Evolutionary conservation across 2,113 vertebrate genomes (phyloP), one percentile per base, ranked within the genome.

Genomic region (Hystrix brachyura): DNA sequence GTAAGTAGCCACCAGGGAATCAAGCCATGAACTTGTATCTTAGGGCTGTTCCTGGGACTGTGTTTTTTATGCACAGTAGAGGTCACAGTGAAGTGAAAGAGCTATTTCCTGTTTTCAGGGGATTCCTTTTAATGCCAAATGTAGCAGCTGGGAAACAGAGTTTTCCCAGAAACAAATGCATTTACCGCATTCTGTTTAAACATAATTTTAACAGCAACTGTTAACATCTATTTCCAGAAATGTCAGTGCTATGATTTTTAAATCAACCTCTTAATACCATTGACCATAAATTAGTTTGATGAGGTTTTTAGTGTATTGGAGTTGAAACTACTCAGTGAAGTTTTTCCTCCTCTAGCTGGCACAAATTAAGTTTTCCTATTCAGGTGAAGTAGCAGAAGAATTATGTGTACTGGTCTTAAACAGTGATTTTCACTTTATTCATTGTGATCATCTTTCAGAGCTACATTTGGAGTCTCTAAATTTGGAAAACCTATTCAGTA

Each of bases 71-170:
- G 12, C 65, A 48, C 64, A 67, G 71, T 32, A 18, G 69, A 86
- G 72, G 71, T 93, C 69, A 87, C 89, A n/a, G 85, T 38, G 74
- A 60, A 93, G 71, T 57, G 29, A 79, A 60, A 82, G 82, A 92
- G 82, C 88, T 13, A 17, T 87, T 96, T 96, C 95, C 97, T 98
- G 96, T 96, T 95, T 94, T 60, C 38, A 85, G 95, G 87, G 95
- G 94, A 94, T 95, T 94, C 90, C 95, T 95, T 96, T 86, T 51
- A 65, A 53, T 84, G 94, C 88, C 94, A 91, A 93, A 95, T 88
- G 78, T 67, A 91, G 96, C 80, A 98, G 64, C 95, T 95, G 92
- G 90, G 78, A 97, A 94, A 80, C 88, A 83, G 13, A 65, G 48
- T 78, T 96, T 97, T 95, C 98, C 97, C 95, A 95, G 96, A 95